Evolutionary conservation across 2,113 vertebrate species (phyloP).

Genomic region (Actinemys pallida): DNA sequence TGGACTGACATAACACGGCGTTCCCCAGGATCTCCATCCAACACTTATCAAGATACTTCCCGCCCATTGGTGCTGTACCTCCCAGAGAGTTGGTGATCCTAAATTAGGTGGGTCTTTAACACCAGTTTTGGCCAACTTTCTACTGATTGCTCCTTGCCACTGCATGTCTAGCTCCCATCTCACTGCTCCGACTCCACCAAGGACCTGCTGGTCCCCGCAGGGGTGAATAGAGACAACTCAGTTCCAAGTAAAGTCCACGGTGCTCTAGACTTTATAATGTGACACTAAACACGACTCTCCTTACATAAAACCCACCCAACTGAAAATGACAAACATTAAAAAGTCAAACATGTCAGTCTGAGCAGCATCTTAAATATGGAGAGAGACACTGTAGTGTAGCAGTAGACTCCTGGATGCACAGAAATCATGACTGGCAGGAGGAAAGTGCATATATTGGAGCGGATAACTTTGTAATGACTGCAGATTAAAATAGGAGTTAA

Average conservation of each 20-base stretch:
- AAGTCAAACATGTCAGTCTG: constrained; percentile 33
- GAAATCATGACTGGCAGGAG: constrained; percentile 61
- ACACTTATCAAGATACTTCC: background rate
- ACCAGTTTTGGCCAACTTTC: constrained; percentile 41
- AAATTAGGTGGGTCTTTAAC: constrained; percentile 4
- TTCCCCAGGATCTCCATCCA: background rate
- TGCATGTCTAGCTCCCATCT: background rate
- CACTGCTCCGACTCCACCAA: background rate
- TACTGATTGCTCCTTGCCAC: constrained; percentile 29
- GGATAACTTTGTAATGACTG: constrained; percentile 49
- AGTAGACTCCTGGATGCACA: constrained; percentile 48
- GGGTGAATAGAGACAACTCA: constrained; percentile 48
- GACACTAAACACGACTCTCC: constrained; percentile 35
- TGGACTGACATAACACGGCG: background rate
- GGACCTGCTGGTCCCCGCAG: background rate
- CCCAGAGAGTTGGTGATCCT: background rate
- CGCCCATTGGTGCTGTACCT: background rate
- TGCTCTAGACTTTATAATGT: constrained; percentile 50
- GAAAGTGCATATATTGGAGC: constrained; percentile 60
- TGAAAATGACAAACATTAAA: constrained; percentile 27
- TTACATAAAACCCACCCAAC: background rate
- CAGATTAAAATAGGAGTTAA: constrained; percentile 57
- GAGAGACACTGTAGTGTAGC: background rate
- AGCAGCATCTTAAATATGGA: constrained; percentile 32
- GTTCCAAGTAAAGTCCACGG: constrained; percentile 50